A percentile compares a stretch with the other conserved stretches of the same genome.
Conservation (phyloP, 2,888 invertebrate genomes). For the Cataglyphis livida region DNA sequence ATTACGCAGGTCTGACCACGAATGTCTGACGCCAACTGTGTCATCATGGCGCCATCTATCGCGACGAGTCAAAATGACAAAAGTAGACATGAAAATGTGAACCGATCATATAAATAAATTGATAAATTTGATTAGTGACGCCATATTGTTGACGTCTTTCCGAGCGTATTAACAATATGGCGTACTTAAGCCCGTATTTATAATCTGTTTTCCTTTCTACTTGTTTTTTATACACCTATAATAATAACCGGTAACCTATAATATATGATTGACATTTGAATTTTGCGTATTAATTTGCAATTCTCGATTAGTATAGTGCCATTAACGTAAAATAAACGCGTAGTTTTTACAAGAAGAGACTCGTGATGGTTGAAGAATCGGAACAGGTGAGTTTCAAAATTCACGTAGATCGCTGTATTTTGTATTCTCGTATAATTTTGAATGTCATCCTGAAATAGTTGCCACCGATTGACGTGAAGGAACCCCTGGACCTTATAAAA, state of each 20-base stretch:
- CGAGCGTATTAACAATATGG: too few relatives aligned
- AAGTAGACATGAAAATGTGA: neutral
- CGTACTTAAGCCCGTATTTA: too few relatives aligned
- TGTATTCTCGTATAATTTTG: conserved; percentile 37
- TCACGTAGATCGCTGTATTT: conserved; percentile 1
- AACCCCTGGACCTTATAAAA: conserved; percentile 98
- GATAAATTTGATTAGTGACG: neutral
- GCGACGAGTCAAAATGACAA: neutral
- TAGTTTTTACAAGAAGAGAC: neutral
- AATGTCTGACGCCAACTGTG: neutral
- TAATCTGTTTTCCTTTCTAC: neutral
- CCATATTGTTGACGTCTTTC: neutral
- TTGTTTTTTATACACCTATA: neutral
- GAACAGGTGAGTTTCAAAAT: conserved; percentile 77
- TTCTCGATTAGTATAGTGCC: neutral
- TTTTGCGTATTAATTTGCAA: neutral
- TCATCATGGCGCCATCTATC: neutral
- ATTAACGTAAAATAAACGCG: neutral
- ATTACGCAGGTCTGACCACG: neutral
- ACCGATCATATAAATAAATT: neutral
- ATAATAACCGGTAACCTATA: conserved; percentile 15
- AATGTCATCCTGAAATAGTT: conserved; percentile 86
- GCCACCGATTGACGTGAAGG: conserved; percentile 97
- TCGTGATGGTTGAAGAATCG: conserved; percentile 81
- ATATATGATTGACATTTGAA: neutral